Conservation (phyloP, 1,140 invertebrate genomes). For the Physella acuta region DNA sequence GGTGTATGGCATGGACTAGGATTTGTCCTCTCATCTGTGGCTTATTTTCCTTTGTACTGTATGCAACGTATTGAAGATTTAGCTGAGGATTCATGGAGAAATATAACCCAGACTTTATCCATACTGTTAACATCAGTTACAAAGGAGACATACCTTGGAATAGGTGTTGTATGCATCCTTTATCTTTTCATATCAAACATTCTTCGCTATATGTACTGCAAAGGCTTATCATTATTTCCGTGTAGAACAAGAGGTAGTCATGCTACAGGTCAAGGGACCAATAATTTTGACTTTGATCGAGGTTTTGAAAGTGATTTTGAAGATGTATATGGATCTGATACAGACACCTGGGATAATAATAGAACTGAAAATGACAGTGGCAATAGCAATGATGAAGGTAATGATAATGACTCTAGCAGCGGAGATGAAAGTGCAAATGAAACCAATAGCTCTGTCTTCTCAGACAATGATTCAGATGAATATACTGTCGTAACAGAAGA, state of each 20-base stretch:
- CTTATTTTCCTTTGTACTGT: constrained; percentile 13
- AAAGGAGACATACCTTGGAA: constrained; percentile 33
- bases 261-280: not conserved
- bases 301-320: constrained; percentile 32
- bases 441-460: constrained; percentile 23
- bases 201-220: constrained; percentile 15
- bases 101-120: not conserved
- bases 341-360: not conserved
- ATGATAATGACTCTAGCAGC: constrained; percentile 12
- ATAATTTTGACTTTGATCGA: constrained; percentile 14
- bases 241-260: not conserved
- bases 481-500: constrained; percentile 24
- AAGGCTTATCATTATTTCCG: constrained; percentile 28
- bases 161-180: constrained; percentile 26
- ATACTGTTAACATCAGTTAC: constrained; percentile 13
- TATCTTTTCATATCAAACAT: constrained; percentile 26
- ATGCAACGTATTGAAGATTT: constrained; percentile 9
- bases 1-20: constrained; percentile 27
- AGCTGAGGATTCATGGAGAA: constrained; percentile 14
- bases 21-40: constrained; percentile 27
- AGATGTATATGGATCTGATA: constrained; percentile 18
- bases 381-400: not conserved
- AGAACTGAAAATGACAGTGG: not conserved
- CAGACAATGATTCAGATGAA: constrained; percentile 21
- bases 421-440: constrained; percentile 32